Base-by-base conservation (phyloP, 2,113 vertebrate genomes). In the Xenus cinereus region DNA sequence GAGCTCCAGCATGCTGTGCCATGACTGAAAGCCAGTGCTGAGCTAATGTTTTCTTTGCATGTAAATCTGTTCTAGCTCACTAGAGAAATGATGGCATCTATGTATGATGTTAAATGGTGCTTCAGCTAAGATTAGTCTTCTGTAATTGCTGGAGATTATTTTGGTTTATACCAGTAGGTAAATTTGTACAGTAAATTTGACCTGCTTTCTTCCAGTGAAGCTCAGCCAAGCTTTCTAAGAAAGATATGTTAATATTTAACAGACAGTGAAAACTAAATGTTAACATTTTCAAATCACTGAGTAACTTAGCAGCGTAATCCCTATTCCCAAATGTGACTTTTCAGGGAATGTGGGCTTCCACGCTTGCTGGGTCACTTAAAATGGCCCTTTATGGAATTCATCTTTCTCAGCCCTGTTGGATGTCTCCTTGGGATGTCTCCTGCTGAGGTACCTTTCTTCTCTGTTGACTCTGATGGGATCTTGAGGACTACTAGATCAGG, bases 71-170 rank as follows among this genome's bases (percentile, higher is more conserved):
- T 91, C 66, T 68, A 95, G 68, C 60, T 95, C 93, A 83, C 57
- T 57, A 21, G 84, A 84, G 81, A 75, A 89, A 87, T 93, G 85
- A 69, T 88, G 76, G 90, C 95, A 88, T 59, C 63, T 81, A 26
- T 35, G 73, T 73, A n/a, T 73, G 87, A 69, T 62, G 77, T 81
- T 84, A 69, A 95, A 87, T 88, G 63, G 63, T 4, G 1, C 71
- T 95, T 67, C 82, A 91, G 95, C 95, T 97, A 80, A 97, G 93
- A 90, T 92, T 93, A 89, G 62, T 76, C 90, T 91, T 89, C 62
- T 94, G 63, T 95, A 93, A 93, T 97, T 93, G 91, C 94, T 73
- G 82, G 92, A 94, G 92, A 96, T 97, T 90, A 89, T 94, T 95
- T 95, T 89, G 90, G 87, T 93, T 92, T 87, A 92, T 95, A 88